Conservation (phyloP, 2,797 vertebrate genomes). For the Corythornis leucogaster region DNA sequence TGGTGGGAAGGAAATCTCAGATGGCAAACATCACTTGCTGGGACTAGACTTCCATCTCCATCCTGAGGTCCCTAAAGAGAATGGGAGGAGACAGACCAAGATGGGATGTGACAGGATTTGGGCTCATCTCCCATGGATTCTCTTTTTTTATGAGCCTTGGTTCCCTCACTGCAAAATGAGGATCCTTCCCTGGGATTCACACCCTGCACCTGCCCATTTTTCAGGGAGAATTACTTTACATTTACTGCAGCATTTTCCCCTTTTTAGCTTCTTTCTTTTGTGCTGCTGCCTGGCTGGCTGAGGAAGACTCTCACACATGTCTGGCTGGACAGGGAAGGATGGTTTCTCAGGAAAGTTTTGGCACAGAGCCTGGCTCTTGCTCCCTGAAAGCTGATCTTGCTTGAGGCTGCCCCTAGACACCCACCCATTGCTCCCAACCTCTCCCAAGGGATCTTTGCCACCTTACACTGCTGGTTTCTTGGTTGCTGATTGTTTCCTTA, state of each 20-base stretch:
- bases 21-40: fast-evolving
- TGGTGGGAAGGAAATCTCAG: neutral
- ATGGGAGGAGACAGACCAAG: neutral
- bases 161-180: neutral
- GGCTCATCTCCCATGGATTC: neutral
- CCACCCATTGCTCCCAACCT: neutral
- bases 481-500: neutral
- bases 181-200: neutral
- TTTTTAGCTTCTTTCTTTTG: neutral
- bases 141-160: neutral
- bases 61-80: neutral
- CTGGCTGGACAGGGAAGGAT: neutral
- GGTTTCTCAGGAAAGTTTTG: neutral
- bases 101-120: neutral
- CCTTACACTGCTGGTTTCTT: neutral
- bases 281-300: fast-evolving
- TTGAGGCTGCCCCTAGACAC: neutral
- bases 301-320: fast-evolving
- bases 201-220: neutral
- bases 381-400: neutral
- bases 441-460: neutral
- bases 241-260: neutral
- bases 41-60: neutral
- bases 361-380: neutral
- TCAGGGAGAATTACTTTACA: fast-evolving